A percentile compares a stretch with the other conserved stretches of the same genome.
Evolutionary conservation across 2,888 invertebrate species (phyloP).

Genomic region (Cryptocephalus moraei): DNA sequence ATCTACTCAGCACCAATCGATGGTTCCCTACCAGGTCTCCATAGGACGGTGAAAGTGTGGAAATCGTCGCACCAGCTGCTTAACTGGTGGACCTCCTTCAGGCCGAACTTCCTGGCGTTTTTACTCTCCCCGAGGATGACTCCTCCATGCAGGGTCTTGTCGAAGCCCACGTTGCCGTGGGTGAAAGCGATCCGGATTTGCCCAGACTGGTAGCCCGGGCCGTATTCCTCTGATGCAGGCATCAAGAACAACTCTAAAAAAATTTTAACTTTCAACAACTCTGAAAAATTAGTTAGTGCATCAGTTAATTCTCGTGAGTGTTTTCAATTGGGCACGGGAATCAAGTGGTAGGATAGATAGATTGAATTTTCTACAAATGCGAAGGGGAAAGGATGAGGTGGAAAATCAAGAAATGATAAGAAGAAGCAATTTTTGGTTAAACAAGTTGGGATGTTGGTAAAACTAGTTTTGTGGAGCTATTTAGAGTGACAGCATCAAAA

Average conservation of each 20-base stretch:
- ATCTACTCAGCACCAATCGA: background rate
- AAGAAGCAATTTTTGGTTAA: too few species aligned
- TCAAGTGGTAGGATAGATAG: too few species aligned
- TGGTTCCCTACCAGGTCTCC: slow-evolving; percentile 40
- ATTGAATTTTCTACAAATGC: too few species aligned
- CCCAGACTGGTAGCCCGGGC: slow-evolving; percentile 51
- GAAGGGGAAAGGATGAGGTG: too few species aligned
- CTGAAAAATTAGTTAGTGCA: too few species aligned
- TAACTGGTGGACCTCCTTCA: slow-evolving; percentile 18
- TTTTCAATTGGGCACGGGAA: too few species aligned
- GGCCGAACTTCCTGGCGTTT: slow-evolving; percentile 25
- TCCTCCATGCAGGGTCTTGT: slow-evolving; percentile 27
- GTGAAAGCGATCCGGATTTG: slow-evolving; percentile 61
- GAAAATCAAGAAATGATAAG: too few species aligned
- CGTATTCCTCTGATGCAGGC: slow-evolving; percentile 53
- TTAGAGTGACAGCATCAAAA: too few species aligned
- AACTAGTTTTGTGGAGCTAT: too few species aligned
- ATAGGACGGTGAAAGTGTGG: slow-evolving; percentile 47
- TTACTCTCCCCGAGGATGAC: slow-evolving; percentile 25
- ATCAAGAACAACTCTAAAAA: slow-evolving; percentile 53
- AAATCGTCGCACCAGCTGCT: slow-evolving; percentile 41
- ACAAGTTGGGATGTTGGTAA: too few species aligned
- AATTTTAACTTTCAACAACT: too few species aligned
- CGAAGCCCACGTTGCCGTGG: slow-evolving; percentile 48
- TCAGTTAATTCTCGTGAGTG: too few species aligned